Percentiles rank a stretch among this genome's conserved stretches.
These are phyloP conservation scores for Synanceia verrucosa DNA, from an alignment of 2,797 vertebrate species.

Conservation along the genomic window DNA sequence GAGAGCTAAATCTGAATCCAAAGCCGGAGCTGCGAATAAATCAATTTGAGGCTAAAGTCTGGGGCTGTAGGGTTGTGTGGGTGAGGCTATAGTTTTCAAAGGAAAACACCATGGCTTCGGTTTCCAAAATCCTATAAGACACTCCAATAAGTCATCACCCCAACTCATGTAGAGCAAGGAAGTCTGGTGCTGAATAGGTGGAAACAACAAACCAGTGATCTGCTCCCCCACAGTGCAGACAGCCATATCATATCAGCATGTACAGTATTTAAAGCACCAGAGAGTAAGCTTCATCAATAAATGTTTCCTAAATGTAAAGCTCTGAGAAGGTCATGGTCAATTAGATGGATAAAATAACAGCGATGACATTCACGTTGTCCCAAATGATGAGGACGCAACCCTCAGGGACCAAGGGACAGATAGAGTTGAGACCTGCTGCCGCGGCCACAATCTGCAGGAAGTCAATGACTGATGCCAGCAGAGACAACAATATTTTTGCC, in stretches of 20 bases:
- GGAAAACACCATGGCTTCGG: slow-evolving; percentile 14
- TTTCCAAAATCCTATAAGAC: slow-evolving; percentile 19
- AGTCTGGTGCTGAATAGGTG: slow-evolving; percentile 12
- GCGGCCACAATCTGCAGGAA: slow-evolving; percentile 54
- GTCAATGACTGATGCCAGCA: slow-evolving; percentile 62
- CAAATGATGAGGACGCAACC: slow-evolving; percentile 45
- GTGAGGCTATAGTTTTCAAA: slow-evolving; percentile 6
- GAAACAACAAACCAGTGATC: slow-evolving; percentile 7
- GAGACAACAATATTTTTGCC: slow-evolving; percentile 71
- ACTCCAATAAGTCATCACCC: slow-evolving; percentile 5
- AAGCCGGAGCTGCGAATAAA: slow-evolving; percentile 32
- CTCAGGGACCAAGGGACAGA: slow-evolving; percentile 40
- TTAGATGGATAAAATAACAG: slow-evolving; percentile 70
- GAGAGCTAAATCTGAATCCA: slow-evolving; percentile 27
- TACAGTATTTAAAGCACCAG: slow-evolving; percentile 47
- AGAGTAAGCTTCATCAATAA: slow-evolving; percentile 53
- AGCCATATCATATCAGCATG: slow-evolving; percentile 35
- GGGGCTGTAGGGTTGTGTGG: background rate
- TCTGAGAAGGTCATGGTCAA: slow-evolving; percentile 69
- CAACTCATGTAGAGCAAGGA: background rate
- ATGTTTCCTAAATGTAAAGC: slow-evolving; percentile 47
- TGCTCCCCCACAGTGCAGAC: background rate
- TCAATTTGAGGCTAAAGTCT: slow-evolving; percentile 33
- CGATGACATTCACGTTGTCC: slow-evolving; percentile 65
- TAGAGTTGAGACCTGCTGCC: slow-evolving; percentile 39